Conservation (phyloP, 2,888 invertebrate species). For the Agrilus cyanescens region DNA sequence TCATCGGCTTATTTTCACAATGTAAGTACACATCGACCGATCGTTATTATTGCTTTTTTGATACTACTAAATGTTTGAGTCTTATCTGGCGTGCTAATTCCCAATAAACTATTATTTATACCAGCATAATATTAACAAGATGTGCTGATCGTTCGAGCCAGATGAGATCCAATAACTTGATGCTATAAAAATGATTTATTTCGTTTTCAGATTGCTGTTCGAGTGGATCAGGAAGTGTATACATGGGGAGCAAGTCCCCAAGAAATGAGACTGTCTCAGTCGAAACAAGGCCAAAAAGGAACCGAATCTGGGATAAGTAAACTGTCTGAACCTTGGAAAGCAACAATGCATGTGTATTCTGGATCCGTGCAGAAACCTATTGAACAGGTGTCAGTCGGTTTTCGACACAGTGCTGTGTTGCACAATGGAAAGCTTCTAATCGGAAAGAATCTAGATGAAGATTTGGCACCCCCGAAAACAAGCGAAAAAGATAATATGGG, state of each 20-base stretch:
- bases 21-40: constrained; percentile 38
- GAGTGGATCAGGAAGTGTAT: constrained; percentile 51
- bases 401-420: constrained; percentile 57
- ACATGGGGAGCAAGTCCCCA: constrained; percentile 72
- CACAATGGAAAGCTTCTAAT: constrained; percentile 41
- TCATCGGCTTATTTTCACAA: constrained; percentile 66
- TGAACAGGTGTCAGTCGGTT: constrained; percentile 49
- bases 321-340: constrained; percentile 28
- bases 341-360: constrained; percentile 30
- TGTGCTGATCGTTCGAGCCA: background rate
- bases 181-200: background rate
- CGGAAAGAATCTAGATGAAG: constrained; percentile 86
- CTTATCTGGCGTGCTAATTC: too few species aligned
- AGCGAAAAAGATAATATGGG: constrained; percentile 27
- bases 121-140: background rate
- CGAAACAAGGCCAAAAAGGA: constrained; percentile 23
- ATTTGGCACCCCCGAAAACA: constrained; percentile 62
- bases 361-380: constrained; percentile 20
- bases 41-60: background rate
- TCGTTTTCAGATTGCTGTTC: constrained; percentile 50
- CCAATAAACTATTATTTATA: background rate
- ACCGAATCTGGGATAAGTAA: constrained; percentile 15
- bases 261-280: constrained; percentile 51
- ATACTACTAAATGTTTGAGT: too few species aligned
- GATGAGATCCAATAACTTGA: too few species aligned